A percentile compares a stretch with the other conserved stretches of the same genome.
Conservation (phyloP, 1,140 invertebrate genomes). For the Episyrphus balteatus region DNA sequence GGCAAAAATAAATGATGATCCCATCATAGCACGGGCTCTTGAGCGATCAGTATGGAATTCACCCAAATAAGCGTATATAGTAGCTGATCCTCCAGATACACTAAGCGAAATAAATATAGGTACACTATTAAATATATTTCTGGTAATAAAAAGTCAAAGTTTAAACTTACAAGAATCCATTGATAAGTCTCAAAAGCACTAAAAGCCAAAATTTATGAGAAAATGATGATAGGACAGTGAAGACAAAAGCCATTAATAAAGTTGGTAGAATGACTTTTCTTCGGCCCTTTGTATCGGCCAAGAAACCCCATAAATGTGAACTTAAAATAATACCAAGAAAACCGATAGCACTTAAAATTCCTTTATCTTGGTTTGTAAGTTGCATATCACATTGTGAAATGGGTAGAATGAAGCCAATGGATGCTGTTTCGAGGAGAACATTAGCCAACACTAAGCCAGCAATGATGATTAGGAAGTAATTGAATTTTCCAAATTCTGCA, state of each 20-base stretch:
- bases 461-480: conserved; percentile 45
- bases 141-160: conserved; percentile 43
- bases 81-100: conserved; percentile 12
- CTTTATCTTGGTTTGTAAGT: conserved; percentile 46
- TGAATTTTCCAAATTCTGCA: conserved; percentile 47
- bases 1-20: conserved; percentile 11
- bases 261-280: conserved; percentile 46
- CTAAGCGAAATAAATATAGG: conserved; percentile 6
- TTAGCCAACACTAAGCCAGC: conserved; percentile 43
- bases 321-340: conserved; percentile 45
- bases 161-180: conserved; percentile 16
- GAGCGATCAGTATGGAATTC: conserved; percentile 12
- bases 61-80: conserved; percentile 15
- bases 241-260: conserved; percentile 9
- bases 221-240: conserved; percentile 9
- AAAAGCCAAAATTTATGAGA: conserved; percentile 10
- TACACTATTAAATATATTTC: not conserved
- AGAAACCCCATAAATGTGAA: conserved; percentile 58
- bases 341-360: conserved; percentile 37
- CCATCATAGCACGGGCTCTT: conserved; percentile 13
- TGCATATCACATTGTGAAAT: conserved; percentile 55
- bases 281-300: conserved; percentile 62
- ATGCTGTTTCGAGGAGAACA: conserved; percentile 46
- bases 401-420: conserved; percentile 52
- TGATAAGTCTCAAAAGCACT: conserved; percentile 10